Percentiles rank a stretch among this genome's conserved stretches.
These are phyloP conservation scores for Gasterosteus aculeatus DNA, from an alignment of 2,113 vertebrate species.

Conservation along the genomic window DNA sequence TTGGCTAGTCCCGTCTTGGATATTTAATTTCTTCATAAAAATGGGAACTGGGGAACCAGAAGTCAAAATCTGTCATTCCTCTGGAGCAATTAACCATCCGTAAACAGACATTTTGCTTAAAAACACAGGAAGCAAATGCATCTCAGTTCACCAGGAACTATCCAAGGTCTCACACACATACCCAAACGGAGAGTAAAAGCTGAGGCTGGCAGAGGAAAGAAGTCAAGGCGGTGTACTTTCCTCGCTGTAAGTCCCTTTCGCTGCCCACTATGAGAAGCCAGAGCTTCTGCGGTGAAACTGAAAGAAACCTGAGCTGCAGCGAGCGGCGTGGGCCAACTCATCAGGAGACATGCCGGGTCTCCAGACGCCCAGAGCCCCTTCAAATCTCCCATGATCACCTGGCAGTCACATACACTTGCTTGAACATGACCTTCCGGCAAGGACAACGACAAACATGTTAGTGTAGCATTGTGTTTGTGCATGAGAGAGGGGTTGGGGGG, in stretches of 20 bases:
- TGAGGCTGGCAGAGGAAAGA: conserved; percentile 39
- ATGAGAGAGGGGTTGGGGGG: background rate
- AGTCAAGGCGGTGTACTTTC: conserved; percentile 35
- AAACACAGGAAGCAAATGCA: conserved; percentile 19
- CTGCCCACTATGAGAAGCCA: conserved; percentile 38
- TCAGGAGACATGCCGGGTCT: conserved; percentile 54
- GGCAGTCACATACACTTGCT: conserved; percentile 25
- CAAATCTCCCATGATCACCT: conserved; percentile 60
- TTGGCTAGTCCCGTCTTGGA: background rate
- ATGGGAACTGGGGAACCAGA: conserved; percentile 1
- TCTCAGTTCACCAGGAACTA: conserved; percentile 31
- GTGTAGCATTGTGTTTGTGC: background rate
- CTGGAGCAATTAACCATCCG: conserved; percentile 5
- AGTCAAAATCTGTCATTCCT: conserved; percentile 8
- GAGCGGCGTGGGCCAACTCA: conserved; percentile 41
- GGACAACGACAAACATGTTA: conserved; percentile 24
- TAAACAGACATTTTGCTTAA: background rate
- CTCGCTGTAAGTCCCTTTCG: conserved; percentile 37
- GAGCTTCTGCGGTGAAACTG: conserved; percentile 47
- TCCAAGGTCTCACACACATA: conserved; percentile 24
- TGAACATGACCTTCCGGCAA: conserved; percentile 22
- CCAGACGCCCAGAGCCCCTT: conserved; percentile 44
- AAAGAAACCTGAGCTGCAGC: conserved; percentile 43
- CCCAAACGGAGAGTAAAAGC: conserved; percentile 21
- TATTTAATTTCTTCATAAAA: background rate